Base-by-base conservation (phyloP, 1,140 invertebrate species). In the Drosophila erecta region DNA sequence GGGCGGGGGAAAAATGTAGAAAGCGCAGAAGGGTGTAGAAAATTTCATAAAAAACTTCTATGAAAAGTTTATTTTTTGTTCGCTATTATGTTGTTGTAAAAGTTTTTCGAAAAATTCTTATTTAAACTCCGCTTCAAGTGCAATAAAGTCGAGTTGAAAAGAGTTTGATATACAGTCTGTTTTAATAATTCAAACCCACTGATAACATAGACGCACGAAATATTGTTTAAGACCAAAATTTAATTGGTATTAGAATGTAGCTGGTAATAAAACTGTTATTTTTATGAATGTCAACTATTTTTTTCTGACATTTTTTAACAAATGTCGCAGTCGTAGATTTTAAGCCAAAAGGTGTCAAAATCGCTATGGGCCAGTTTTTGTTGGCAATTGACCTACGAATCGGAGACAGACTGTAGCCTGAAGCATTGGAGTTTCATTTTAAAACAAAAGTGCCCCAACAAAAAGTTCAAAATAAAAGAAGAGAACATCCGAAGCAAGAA, bases 91-190 rank as follows among this genome's bases (percentile, higher is more conserved):
- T 49, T 54, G 53, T 72, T 80, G 43, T 50, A 77, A 83, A 86
- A 87, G 59, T 67, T 81, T 55, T 43, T 37, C 27, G n/a, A 65
- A 89, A 86, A 87, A 89, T 87, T 87, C 70, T 76, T 87, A 73
- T 83, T 87, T 87, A 87, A 87, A 87, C 83, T 83, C 71, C 79
- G 84, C 83, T 87, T 87, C 83, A 87, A 87, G 83, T 87, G 83
- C 76, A 87, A 83, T 89, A 87, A 57, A 56, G 55, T 50, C 38
- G 15, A 81, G 40, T 58, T 55, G 50, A 37, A 57, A 44, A 57
- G 53, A 44, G 11, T 57, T 38, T 22, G 40, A 44, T 55, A 14
- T 30, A 67, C 61, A 69, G 40, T 55, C 3, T 4, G 49, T 38
- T 11, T 40, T 22, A 69, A 40, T 24, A 43, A 0, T 37, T 4